These are phyloP conservation scores for Lasiommata megera DNA, from an alignment of 2,888 invertebrate species.

Conservation along the genomic window DNA sequence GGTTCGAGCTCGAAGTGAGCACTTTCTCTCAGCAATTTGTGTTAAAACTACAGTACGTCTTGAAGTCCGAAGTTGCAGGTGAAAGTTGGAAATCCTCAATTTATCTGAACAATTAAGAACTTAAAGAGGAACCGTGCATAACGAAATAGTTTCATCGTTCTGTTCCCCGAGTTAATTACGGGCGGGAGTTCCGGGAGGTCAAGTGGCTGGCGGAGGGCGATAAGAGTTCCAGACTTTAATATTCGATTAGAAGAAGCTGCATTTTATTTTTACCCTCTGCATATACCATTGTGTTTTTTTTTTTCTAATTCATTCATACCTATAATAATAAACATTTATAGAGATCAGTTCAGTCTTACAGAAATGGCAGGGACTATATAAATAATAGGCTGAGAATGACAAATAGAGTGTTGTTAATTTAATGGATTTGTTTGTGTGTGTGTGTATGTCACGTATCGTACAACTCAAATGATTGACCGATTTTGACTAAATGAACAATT, in stretches of 20 bases:
- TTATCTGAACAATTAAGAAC: constrained; percentile 16
- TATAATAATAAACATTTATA: too few relatives aligned
- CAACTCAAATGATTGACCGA: too few relatives aligned
- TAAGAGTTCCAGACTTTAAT: constrained; percentile 10
- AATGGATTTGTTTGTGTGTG: too few relatives aligned
- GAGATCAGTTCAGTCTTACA: too few relatives aligned
- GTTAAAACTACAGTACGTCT: neutral
- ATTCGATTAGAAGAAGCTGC: constrained; percentile 1
- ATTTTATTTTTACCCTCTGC: neutral
- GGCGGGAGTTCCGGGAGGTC: constrained; percentile 13
- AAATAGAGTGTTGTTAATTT: too few relatives aligned
- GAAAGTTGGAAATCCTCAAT: constrained; percentile 6
- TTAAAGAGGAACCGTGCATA: constrained; percentile 9
- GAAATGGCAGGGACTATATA: too few relatives aligned
- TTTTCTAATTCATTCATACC: too few relatives aligned
- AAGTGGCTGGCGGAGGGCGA: constrained; percentile 9
- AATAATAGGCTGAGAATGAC: too few relatives aligned
- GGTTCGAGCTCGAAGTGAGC: neutral
- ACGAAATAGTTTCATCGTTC: constrained; percentile 14
- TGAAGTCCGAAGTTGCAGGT: neutral
- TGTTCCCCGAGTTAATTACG: constrained; percentile 14
- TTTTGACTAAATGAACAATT: too few relatives aligned
- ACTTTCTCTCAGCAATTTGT: neutral
- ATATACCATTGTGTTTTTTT: too few relatives aligned
- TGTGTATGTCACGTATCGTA: too few relatives aligned